Percentiles rank a stretch among this genome's conserved stretches.
Evolutionary conservation across 2,888 invertebrate genomes (phyloP).

Genomic region (Catotricha subobsoleta): DNA sequence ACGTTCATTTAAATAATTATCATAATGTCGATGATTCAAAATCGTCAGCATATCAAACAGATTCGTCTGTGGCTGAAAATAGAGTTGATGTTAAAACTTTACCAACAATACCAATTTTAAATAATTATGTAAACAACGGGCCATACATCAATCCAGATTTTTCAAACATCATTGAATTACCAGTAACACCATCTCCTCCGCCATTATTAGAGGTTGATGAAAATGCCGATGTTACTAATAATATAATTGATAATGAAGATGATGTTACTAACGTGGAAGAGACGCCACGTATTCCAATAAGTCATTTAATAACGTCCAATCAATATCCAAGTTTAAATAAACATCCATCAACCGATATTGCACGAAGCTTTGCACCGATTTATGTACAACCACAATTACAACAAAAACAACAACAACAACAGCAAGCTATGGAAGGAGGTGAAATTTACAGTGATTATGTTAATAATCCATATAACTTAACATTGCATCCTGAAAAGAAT

Average conservation of each 20-base stretch:
- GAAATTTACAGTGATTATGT: constrained; percentile 28
- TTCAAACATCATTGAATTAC: constrained; percentile 19
- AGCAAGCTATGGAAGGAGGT: constrained; percentile 9
- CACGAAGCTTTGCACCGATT: constrained; percentile 25
- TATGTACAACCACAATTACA: constrained; percentile 13
- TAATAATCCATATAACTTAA: constrained; percentile 28
- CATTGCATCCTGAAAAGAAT: constrained; percentile 30
- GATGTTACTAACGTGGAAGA: too few species aligned
- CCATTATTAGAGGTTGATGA: constrained; percentile 6
- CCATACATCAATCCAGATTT: constrained; percentile 1
- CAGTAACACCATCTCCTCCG: constrained; percentile 17
- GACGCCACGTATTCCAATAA: constrained; percentile 17
- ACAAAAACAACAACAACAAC: constrained; percentile 9
- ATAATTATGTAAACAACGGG: background rate
- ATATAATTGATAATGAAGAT: too few species aligned
- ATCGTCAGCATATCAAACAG: too few species aligned
- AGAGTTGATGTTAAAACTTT: too few species aligned
- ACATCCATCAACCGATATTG: constrained; percentile 23
- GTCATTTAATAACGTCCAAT: constrained; percentile 21
- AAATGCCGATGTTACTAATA: too few species aligned
- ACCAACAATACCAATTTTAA: too few species aligned
- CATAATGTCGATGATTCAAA: too few species aligned
- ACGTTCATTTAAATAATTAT: too few species aligned
- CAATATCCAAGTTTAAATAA: constrained; percentile 23
- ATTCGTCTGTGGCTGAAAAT: too few species aligned